Conservation (phyloP, 1,140 invertebrate species). For the Microplitis demolitor region DNA sequence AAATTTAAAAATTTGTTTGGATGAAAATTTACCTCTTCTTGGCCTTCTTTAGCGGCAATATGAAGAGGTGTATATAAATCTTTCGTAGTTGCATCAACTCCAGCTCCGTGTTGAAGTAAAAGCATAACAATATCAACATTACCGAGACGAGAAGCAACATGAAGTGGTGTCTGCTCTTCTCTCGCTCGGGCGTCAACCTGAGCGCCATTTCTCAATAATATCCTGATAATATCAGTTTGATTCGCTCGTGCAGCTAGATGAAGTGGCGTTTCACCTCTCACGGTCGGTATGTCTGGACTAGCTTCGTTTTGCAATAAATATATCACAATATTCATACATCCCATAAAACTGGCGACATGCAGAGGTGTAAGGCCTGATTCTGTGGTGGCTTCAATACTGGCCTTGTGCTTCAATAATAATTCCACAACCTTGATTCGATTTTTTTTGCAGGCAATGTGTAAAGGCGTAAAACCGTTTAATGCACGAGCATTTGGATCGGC, state of each 20-base stretch:
- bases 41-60: constrained; percentile 96
- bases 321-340: constrained; percentile 99
- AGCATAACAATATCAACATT: constrained; percentile 93
- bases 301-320: constrained; percentile 94
- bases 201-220: constrained; percentile 92
- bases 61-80: constrained; percentile 96
- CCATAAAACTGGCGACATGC: constrained; percentile 99
- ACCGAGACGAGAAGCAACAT: constrained; percentile 89
- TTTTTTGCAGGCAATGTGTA: constrained; percentile 99
- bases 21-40: constrained; percentile 71
- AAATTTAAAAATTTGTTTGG: background rate
- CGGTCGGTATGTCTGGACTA: constrained; percentile 90
- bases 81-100: constrained; percentile 85
- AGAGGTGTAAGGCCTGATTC: constrained; percentile 95
- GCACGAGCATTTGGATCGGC: constrained; percentile 97
- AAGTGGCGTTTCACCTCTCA: constrained; percentile 95
- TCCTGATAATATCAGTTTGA: constrained; percentile 94
- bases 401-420: constrained; percentile 93
- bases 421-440: constrained; percentile 97
- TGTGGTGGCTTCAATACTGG: constrained; percentile 85
- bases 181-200: constrained; percentile 93
- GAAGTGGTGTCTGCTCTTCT: constrained; percentile 92
- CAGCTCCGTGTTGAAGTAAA: constrained; percentile 87
- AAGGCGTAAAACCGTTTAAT: constrained; percentile 96
- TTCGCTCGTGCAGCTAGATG: constrained; percentile 97